A percentile compares a stretch with the other conserved stretches of the same genome.
phyloP scores from a whole-genome alignment of 2,888 invertebrate genomes.

The Eubasilissa splendida region DNA sequence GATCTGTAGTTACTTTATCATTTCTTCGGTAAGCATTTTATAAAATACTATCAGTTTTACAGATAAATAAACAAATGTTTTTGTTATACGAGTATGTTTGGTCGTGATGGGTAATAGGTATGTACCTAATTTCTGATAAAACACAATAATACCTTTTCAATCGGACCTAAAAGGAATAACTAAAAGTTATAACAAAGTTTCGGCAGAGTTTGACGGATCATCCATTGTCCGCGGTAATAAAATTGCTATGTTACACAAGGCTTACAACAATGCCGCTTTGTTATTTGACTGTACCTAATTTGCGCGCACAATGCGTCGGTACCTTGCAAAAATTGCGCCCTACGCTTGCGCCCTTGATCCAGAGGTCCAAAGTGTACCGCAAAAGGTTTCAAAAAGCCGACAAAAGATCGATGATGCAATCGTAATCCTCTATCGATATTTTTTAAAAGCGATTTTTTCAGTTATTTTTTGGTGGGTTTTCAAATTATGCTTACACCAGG shows the following conservation, averaged over 20 bases:
- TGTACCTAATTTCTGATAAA: too few relatives aligned
- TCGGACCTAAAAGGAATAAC: too few relatives aligned
- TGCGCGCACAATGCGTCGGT: constrained; percentile 2
- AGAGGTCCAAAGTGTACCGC: constrained; percentile 34
- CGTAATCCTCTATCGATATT: constrained; percentile 48
- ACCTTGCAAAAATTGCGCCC: constrained; percentile 27
- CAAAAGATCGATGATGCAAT: constrained; percentile 47
- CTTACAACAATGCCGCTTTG: constrained; percentile 36
- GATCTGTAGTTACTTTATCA: too few relatives aligned
- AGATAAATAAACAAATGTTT: too few relatives aligned
- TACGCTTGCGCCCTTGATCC: neutral
- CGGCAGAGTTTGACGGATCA: constrained; percentile 27
- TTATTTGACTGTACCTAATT: constrained; percentile 29
- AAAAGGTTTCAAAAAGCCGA: constrained; percentile 49
- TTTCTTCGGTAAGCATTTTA: too few relatives aligned
- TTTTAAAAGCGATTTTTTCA: constrained; percentile 23
- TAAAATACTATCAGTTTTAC: too few relatives aligned
- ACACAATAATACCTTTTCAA: too few relatives aligned
- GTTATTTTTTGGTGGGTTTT: constrained; percentile 13
- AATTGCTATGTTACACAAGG: constrained; percentile 26
- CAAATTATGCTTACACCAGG: constrained; percentile 32
- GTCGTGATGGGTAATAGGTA: too few relatives aligned
- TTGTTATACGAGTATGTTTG: too few relatives aligned
- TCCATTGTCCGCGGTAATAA: constrained; percentile 20
- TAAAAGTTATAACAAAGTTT: neutral